Base-by-base conservation (phyloP, 2,888 invertebrate genomes). In the Acrocera orbiculus region DNA sequence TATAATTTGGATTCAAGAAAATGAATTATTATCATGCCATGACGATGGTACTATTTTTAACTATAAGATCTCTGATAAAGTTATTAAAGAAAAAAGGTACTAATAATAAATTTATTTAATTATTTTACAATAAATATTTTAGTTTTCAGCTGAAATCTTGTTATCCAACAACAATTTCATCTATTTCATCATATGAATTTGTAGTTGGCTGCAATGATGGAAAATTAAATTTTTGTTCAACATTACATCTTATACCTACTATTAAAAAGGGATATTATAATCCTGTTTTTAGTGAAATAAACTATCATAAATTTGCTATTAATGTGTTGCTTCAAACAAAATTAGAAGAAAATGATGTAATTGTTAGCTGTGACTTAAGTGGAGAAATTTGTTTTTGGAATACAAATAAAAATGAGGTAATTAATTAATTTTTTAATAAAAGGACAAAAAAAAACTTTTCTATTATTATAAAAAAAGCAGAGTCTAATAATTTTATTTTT, bases 301-400 rank as follows among this genome's bases (percentile, higher is more conserved):
- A 49, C 16, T 42, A 46, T 10, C 60, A 60, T 47, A 46, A 47
- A 5, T 60, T 60, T 42, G 47, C 49, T 44, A 48, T 55, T 0
- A 47, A 52, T 13, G 47, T 50, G 0, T 39, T 60, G 15, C 34
- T 49, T 2, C 50, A 47, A 30, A 43, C 46, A 1, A 40, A 44
- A 16, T 38, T 51, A 30, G 41, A 40, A 4, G 51, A 52, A 11
- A 44, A 43, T 5, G 46, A 37, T n/a, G 38, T 50, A 4, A 42
- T 59, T 2, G 41, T 60, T 9, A 58, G 56, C 35, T 56, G 54
- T 34, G 60, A 60, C 42, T 38, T 59, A 11, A 58, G 57, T 35
- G 60, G 60, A 3, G 53, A 59, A 39, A 46, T 58, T 7, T 52
- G 47, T 36, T 51, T 52, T 34, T 57, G 58, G 32, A 52, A 54